These are phyloP conservation scores for Cinclus mexicanus DNA, from an alignment of 2,113 vertebrate genomes.

Conservation along the genomic window DNA sequence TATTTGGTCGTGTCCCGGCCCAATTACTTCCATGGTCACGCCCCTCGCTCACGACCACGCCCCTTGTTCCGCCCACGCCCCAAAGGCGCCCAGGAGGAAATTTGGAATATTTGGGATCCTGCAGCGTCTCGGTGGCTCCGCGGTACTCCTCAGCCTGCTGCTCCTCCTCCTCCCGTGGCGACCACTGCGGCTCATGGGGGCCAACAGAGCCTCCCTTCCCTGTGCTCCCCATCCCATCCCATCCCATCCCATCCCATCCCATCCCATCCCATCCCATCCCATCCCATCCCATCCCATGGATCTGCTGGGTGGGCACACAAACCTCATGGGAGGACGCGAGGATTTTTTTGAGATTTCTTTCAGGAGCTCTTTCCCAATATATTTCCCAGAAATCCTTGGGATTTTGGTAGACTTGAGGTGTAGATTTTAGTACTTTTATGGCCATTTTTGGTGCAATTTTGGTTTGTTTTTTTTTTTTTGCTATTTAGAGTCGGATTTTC, in stretches of 20 bases:
- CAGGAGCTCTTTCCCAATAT: no score
- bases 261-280: not conserved
- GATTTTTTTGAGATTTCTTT: not conserved
- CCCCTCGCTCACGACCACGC: not conserved
- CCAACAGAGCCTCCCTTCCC: not conserved
- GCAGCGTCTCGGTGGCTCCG: not conserved
- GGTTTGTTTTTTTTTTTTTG: no score
- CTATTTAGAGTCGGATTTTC: no score
- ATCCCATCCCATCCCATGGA: not conserved
- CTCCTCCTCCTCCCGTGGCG: not conserved
- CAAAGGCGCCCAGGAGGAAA: no score
- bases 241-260: not conserved
- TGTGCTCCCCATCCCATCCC: not conserved
- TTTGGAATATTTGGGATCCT: not conserved
- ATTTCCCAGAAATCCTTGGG: no score
- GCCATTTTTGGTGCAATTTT: no score
- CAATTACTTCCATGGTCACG: not conserved
- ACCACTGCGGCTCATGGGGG: not conserved
- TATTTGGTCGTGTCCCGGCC: fast-evolving
- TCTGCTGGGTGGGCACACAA: not conserved
- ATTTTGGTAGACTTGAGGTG: no score
- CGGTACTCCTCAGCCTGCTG: no score
- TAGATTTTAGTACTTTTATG: no score
- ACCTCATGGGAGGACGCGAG: not conserved
- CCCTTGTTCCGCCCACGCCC: not conserved